Percentiles rank a stretch among this genome's conserved stretches.
Evolutionary conservation across 1,140 invertebrate genomes (phyloP).

Genomic region (Brachystomella parvula): DNA sequence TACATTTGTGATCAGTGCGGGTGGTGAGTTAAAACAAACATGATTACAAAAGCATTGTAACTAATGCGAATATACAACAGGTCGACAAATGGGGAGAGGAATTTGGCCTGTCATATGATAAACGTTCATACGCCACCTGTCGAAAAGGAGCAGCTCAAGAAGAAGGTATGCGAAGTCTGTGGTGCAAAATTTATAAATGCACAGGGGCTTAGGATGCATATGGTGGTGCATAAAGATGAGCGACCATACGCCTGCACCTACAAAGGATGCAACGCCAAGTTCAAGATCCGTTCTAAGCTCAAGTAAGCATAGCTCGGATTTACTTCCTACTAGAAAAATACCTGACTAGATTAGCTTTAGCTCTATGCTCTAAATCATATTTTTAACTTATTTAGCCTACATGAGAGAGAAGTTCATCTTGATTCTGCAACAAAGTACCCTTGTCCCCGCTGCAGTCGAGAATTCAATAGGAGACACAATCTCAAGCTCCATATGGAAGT

Average conservation of each 20-base stretch:
- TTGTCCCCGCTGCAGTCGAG: not conserved
- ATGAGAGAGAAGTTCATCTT: not conserved
- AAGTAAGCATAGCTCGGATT: too few relatives aligned
- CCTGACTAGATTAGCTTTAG: too few relatives aligned
- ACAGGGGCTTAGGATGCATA: not conserved
- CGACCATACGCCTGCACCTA: not conserved
- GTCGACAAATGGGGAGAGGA: not conserved
- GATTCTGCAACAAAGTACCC: not conserved
- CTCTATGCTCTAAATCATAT: not conserved
- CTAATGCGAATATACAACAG: not conserved
- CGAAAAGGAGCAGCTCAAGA: not conserved
- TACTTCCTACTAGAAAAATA: too few relatives aligned
- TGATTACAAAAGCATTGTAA: not conserved
- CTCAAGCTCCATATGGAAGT: not conserved
- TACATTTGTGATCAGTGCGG: not conserved
- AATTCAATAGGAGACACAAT: not conserved
- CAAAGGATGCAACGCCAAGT: not conserved
- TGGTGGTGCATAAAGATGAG: not conserved
- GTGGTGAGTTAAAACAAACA: not conserved
- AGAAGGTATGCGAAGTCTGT: not conserved
- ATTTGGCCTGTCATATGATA: not conserved
- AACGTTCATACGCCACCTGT: not conserved
- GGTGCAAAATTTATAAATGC: not conserved
- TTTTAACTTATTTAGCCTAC: not conserved
- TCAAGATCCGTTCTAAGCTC: not conserved